phyloP scores from a whole-genome alignment of 1,140 invertebrate species.

The Lucilia sericata region DNA sequence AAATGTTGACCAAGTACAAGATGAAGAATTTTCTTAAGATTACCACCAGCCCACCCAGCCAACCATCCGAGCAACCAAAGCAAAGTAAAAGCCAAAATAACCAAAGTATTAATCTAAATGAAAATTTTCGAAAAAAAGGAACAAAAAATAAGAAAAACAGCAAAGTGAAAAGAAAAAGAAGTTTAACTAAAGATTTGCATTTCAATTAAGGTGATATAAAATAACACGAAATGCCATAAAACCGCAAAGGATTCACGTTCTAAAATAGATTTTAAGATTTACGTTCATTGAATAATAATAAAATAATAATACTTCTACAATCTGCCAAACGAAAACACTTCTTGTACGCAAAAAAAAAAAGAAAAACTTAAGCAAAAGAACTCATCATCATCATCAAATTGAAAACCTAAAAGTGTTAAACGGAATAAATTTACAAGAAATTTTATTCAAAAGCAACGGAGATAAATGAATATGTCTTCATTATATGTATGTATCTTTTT shows the following conservation, averaged over 20 bases:
- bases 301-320: neutral
- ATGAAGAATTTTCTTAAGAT: slow-evolving; percentile 11
- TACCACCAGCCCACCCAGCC: neutral
- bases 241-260: slow-evolving; percentile 25
- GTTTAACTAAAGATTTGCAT: slow-evolving; percentile 20
- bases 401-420: slow-evolving; percentile 13
- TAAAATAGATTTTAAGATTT: slow-evolving; percentile 21
- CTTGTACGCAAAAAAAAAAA: neutral
- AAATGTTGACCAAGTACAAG: neutral
- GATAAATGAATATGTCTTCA: neutral
- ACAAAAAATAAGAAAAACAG: neutral
- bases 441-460: neutral
- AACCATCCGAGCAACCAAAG: neutral
- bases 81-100: neutral
- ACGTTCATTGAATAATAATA: slow-evolving; percentile 21
- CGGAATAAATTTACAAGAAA: slow-evolving; percentile 10
- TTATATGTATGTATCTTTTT: neutral
- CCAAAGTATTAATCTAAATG: slow-evolving; percentile 1
- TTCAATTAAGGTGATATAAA: slow-evolving; percentile 19
- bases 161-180: neutral
- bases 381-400: slow-evolving; percentile 14
- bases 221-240: neutral
- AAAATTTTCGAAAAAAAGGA: neutral
- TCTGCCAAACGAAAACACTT: neutral
- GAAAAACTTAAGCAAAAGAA: neutral